Evolutionary conservation across 1,140 invertebrate genomes (phyloP), one percentile per base, ranked within the genome.

Genomic region (Brachionus plicatilis): DNA sequence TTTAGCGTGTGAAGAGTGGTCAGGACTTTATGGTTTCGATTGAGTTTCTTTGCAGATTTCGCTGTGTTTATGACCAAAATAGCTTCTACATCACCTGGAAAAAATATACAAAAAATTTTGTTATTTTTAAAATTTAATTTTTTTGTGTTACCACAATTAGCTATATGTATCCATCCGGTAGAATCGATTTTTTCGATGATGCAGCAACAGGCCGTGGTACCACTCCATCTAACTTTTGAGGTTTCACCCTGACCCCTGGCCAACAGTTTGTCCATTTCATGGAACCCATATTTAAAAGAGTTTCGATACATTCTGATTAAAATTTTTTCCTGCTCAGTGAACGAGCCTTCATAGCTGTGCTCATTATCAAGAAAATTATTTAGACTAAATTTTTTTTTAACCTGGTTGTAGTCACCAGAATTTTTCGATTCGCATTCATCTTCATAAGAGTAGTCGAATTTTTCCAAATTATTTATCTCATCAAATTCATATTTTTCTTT

Each of bases 221-320:
- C 82, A 41, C 82, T 83, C 82, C 82, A 83, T 45, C 82, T 68
- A 29, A 83, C 29, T 70, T 33, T 83, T n/a, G 82, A 83, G 11
- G 27, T 70, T 24, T 83, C 82, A 9, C 29, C 33, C 4, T 20
- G 65, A 53, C 82, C 82, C 45, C 82, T 68, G n/a, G 60, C 37
- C 29, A 83, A 41, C 9, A 83, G 24, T 11, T 72, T 53, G 37
- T 83, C 82, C 68, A 83, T 83, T 68, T 68, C 37, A 3, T 14
- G n/a, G 47, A 70, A 72, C 17, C 60, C 37, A 24, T 68, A 83
- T 68, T 68, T 68, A 29, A 37, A 83, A 20, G 33, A 7, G 43
- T 83, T 14, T 8, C 76, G 6, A 50, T 50, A 76, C 24, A 50
- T 47, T 50, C 27, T 76, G 8, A 50, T 27, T 29, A 76, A 12